Conservation (phyloP, 2,113 vertebrate genomes). For the Dromaius novaehollandiae region DNA sequence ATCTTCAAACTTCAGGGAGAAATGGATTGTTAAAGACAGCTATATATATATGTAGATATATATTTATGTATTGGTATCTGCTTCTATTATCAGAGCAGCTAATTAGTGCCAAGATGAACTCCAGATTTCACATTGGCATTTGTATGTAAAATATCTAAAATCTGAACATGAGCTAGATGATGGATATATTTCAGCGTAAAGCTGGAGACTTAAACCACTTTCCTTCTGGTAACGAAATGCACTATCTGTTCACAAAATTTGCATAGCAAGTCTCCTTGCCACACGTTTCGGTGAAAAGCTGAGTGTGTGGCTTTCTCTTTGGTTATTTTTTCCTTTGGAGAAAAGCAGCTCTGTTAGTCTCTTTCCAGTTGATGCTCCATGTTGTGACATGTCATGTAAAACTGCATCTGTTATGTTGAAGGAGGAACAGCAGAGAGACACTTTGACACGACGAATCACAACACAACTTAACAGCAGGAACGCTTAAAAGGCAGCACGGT, state of each 20-base stretch:
- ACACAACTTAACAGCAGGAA: constrained; percentile 21
- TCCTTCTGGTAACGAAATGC: neutral
- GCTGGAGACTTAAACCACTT: neutral
- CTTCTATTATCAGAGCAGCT: neutral
- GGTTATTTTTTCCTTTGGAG: neutral
- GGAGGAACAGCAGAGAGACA: neutral
- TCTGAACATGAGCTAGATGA: neutral
- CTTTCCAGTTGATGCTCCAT: constrained; percentile 42
- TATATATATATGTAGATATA: no score
- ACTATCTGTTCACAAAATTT: neutral
- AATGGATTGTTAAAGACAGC: neutral
- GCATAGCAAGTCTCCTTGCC: neutral
- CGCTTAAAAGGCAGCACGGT: neutral
- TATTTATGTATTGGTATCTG: neutral
- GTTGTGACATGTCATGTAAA: constrained; percentile 50
- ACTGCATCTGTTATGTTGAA: constrained; percentile 45
- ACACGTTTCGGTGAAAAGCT: neutral
- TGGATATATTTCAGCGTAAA: constrained; percentile 10
- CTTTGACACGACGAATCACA: constrained; percentile 42
- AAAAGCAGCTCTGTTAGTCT: neutral
- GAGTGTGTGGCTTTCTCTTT: neutral
- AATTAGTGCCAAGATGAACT: constrained; percentile 10
- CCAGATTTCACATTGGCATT: neutral
- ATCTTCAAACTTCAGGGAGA: neutral
- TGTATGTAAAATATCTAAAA: neutral